Conservation (phyloP, 2,797 vertebrate genomes). For the Apogon hyalosoma region DNA sequence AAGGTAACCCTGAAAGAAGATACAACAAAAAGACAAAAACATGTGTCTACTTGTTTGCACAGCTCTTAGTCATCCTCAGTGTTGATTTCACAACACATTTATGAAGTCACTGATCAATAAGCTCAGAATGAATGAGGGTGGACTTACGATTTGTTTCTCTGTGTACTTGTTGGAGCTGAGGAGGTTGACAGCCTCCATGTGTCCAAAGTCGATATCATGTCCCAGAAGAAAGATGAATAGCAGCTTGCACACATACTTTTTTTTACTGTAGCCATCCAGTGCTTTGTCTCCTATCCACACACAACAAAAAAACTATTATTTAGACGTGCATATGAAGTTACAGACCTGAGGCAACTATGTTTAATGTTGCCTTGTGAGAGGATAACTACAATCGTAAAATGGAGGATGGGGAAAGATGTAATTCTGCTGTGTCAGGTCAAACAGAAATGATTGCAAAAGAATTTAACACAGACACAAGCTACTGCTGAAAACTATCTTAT, state of each 20-base stretch:
- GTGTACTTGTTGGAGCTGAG: conserved; percentile 95
- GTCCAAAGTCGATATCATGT: conserved; percentile 93
- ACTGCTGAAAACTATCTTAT: too few species aligned
- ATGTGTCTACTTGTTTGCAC: neutral
- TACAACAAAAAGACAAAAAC: neutral
- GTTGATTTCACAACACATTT: neutral
- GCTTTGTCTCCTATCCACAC: conserved; percentile 71
- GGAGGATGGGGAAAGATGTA: too few species aligned
- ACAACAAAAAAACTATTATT: conserved; percentile 9
- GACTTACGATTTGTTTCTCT: conserved; percentile 92
- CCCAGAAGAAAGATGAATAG: conserved; percentile 94
- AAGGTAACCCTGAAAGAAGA: conserved; percentile 86
- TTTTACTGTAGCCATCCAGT: conserved; percentile 88
- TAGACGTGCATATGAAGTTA: conserved; percentile 15
- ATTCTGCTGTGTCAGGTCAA: too few species aligned
- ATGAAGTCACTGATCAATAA: neutral
- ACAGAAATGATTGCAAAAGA: too few species aligned
- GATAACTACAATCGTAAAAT: too few species aligned
- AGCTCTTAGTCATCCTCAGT: too few species aligned
- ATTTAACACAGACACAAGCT: too few species aligned
- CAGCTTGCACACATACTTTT: conserved; percentile 93
- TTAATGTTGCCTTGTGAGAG: too few species aligned
- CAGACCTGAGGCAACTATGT: neutral
- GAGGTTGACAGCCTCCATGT: conserved; percentile 94
- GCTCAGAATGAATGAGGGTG: neutral